phyloP scores from a whole-genome alignment of 2,888 invertebrate species.

The Amphipyra tragopoginis region DNA sequence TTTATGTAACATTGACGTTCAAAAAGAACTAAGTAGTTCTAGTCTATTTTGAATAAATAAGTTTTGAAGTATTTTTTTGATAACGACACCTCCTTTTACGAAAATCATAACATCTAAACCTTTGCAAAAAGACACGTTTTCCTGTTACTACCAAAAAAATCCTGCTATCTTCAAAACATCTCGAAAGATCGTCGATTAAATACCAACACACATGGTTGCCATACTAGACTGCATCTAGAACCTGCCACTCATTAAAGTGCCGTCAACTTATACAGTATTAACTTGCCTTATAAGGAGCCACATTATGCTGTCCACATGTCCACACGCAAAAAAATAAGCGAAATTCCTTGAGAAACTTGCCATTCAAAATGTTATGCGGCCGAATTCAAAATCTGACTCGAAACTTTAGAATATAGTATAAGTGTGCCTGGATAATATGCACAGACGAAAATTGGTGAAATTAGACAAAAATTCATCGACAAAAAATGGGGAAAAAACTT shows the following conservation, averaged over 20 bases:
- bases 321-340: slow-evolving; percentile 35
- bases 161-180: not conserved
- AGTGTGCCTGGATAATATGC: no score
- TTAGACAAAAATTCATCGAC: no score
- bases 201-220: slow-evolving; percentile 32
- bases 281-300: slow-evolving; percentile 36
- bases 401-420: not conserved
- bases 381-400: slow-evolving; percentile 32
- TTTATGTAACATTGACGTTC: no score
- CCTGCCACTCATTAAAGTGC: slow-evolving; percentile 33
- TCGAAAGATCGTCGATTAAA: slow-evolving; percentile 17
- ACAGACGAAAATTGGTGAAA: no score
- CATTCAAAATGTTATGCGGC: slow-evolving; percentile 49
- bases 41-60: no score
- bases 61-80: no score
- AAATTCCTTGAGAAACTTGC: slow-evolving; percentile 41
- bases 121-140: no score
- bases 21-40: no score
- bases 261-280: slow-evolving; percentile 35
- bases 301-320: slow-evolving; percentile 40
- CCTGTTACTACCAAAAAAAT: no score
- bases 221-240: slow-evolving; percentile 33
- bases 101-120: no score
- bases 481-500: no score
- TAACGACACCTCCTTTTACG: no score